These are phyloP conservation scores for Drosophila orosa DNA, from an alignment of 1,140 invertebrate genomes.

Conservation along the genomic window DNA sequence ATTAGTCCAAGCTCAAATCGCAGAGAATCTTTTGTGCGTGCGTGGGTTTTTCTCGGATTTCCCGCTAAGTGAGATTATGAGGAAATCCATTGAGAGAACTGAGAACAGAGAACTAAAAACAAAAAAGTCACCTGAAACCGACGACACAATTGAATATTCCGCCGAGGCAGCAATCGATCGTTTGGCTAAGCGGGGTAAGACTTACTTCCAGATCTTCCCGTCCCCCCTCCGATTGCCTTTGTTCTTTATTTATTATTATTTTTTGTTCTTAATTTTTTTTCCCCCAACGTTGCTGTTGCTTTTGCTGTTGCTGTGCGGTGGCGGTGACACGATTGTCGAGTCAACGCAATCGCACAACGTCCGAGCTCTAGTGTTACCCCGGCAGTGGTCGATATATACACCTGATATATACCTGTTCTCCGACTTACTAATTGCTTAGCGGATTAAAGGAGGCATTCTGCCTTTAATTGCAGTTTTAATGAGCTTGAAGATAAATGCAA, in stretches of 20 bases:
- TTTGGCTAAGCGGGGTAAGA: neutral
- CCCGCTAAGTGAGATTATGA: constrained; percentile 1
- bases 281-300: constrained; percentile 19
- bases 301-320: constrained; percentile 23
- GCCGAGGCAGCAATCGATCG: constrained; percentile 43
- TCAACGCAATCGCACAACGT: constrained; percentile 1
- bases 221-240: constrained; percentile 10
- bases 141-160: constrained; percentile 26
- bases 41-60: constrained; percentile 14
- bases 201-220: neutral
- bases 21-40: constrained; percentile 10
- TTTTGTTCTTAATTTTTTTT: constrained; percentile 25
- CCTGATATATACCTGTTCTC: constrained; percentile 19
- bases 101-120: constrained; percentile 9
- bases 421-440: constrained; percentile 3
- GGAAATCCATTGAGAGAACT: constrained; percentile 15
- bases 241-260: constrained; percentile 18
- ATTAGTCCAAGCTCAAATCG: constrained; percentile 14
- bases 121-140: constrained; percentile 15
- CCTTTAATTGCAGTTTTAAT: neutral
- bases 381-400: neutral
- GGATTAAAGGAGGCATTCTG: constrained; percentile 4
- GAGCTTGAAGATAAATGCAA: neutral
- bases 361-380: neutral
- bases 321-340: constrained; percentile 28